A percentile compares a stretch with the other conserved stretches of the same genome.
phyloP scores from a whole-genome alignment of 1,140 invertebrate genomes.

The Tyrophagus putrescentiae region DNA sequence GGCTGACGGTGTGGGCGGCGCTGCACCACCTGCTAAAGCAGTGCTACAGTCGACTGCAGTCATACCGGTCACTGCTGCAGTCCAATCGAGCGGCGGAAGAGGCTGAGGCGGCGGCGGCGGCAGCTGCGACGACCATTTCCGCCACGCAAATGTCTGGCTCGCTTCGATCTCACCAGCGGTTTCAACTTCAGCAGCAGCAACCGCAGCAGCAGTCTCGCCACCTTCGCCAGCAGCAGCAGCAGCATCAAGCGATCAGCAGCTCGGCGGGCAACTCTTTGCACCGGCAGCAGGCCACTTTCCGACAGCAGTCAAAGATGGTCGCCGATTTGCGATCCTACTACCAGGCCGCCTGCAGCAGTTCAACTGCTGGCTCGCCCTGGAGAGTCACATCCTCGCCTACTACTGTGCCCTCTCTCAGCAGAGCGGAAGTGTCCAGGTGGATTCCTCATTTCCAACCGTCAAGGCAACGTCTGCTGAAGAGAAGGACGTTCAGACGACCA shows the following conservation, averaged over 20 bases:
- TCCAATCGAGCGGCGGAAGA: too few species aligned
- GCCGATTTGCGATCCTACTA: background rate
- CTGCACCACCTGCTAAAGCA: constrained; percentile 2
- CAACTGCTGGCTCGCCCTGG: background rate
- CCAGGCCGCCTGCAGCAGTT: background rate
- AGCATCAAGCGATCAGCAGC: background rate
- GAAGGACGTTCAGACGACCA: too few species aligned
- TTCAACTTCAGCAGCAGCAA: constrained; percentile 1
- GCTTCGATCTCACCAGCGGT: too few species aligned
- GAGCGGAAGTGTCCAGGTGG: background rate
- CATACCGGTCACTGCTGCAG: too few species aligned
- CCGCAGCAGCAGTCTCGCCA: background rate
- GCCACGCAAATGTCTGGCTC: too few species aligned
- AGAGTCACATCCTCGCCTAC: background rate
- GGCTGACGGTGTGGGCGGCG: background rate
- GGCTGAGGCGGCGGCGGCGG: background rate
- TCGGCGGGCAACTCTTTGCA: background rate
- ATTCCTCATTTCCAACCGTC: too few species aligned
- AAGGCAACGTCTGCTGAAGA: too few species aligned
- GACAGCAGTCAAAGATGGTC: background rate
- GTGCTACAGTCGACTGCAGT: background rate
- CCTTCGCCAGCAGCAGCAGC: background rate
- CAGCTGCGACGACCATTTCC: background rate
- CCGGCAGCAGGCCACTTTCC: background rate
- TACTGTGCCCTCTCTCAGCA: background rate